phyloP scores from a whole-genome alignment of 2,113 vertebrate species.

The Eulemur rufifrons region DNA sequence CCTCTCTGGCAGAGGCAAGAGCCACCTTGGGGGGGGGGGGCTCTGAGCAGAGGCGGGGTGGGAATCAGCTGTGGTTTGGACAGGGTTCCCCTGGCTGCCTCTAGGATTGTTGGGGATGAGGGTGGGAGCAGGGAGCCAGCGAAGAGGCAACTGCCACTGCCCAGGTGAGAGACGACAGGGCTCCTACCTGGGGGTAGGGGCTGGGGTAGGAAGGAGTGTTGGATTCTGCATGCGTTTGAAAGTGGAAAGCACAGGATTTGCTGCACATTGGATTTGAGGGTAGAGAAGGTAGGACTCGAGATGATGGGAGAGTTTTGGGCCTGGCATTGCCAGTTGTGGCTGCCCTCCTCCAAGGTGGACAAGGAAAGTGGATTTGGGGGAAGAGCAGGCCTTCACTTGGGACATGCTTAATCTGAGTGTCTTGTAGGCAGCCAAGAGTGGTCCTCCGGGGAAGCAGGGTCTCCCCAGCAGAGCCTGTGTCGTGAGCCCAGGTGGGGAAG shows the following conservation, averaged over 20 bases:
- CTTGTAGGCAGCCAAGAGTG: background rate
- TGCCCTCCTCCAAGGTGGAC: background rate
- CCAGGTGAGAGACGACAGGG: background rate
- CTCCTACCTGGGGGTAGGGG: background rate
- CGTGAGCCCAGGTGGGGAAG: background rate
- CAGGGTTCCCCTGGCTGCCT: background rate
- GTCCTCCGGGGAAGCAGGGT: background rate
- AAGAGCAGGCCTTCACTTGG: background rate
- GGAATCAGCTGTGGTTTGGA: background rate
- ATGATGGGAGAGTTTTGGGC: background rate
- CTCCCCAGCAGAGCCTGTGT: background rate
- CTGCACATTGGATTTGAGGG: background rate
- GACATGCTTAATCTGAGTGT: background rate
- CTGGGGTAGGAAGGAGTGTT: background rate
- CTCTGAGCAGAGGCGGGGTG: background rate
- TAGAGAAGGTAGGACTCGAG: background rate
- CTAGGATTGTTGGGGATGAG: background rate
- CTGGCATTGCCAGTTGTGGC: background rate
- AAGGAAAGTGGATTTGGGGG: background rate
- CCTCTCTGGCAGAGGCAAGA: background rate
- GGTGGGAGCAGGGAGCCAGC: background rate
- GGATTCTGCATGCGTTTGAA: background rate
- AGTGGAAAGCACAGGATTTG: background rate
- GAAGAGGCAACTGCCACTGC: no score
- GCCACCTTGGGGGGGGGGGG: background rate